Base-by-base conservation (phyloP, 2,113 vertebrate genomes). In the Pagrus major region DNA sequence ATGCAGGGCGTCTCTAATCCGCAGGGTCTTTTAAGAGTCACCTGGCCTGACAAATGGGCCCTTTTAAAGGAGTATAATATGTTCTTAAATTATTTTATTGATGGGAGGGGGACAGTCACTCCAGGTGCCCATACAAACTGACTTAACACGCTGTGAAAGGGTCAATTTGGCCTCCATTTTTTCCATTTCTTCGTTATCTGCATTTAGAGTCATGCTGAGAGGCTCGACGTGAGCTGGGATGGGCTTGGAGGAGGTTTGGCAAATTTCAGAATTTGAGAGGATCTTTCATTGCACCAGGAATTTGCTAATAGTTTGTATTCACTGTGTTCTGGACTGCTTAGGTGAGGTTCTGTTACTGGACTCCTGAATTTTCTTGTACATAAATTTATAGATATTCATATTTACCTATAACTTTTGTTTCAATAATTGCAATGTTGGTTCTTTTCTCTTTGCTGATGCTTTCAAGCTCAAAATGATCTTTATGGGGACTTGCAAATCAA, bases 41-140 rank as follows among this genome's bases (percentile, higher is more conserved):
- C 97, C 97, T 98, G 97, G 97, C 97, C 96, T 94, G 96, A 94
- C 96, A 98, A 98, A 98, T 97, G 96, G 96, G 95, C 93, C 94
- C 94, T 96, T 96, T 96, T 96, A 96, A 96, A 97, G 95, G 96
- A 97, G 92, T 96, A 97, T 97, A 96, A 98, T 98, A 97, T 97
- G 97, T 98, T 99, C 97, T 98, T 95, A 95, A 96, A 95, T 96
- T 97, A 96, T 97, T 97, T 97, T 97, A 98, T 99, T 97, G 97
- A 98, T 95, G 93, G 95, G 66, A 89, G 95, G 95, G 96, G 97
- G 95, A 95, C 96, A 95, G 96, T 94, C 95, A 94, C 98, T 95
- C 94, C 96, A 96, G 97, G 98, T 96, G 95, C 96, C 96, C 95
- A 96, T 95, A 96, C 93, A 97, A 98, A 97, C 96, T 95, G 93